phyloP scores from a whole-genome alignment of 1,140 invertebrate species.

The Leptoteleia sp. region DNA sequence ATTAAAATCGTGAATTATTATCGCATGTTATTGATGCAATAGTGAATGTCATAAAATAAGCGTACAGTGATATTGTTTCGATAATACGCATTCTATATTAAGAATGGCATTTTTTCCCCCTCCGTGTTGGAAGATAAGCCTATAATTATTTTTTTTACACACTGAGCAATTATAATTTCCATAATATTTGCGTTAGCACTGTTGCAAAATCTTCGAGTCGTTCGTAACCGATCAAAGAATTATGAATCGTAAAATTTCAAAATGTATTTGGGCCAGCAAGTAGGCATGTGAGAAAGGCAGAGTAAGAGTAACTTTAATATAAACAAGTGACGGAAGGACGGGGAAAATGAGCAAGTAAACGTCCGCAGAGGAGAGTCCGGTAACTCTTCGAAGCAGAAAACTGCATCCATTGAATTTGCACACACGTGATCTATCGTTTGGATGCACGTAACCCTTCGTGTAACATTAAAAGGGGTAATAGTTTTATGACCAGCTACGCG shows the following conservation, averaged over 20 bases:
- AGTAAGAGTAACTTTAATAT: conserved; percentile 28
- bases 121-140: too few species aligned
- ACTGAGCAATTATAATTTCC: too few species aligned
- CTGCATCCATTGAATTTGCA: conserved; percentile 5
- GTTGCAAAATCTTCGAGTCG: too few species aligned
- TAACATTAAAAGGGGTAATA: conserved; percentile 39
- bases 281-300: conserved; percentile 4
- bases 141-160: too few species aligned
- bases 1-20: too few species aligned
- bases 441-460: conserved; percentile 27
- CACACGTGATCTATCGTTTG: conserved; percentile 13
- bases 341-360: conserved; percentile 12
- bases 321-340: conserved; percentile 22
- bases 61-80: too few species aligned
- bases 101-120: too few species aligned
- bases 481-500: conserved; percentile 41
- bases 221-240: too few species aligned
- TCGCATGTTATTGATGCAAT: too few species aligned
- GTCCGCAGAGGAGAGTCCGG: conserved; percentile 2
- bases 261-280: conserved; percentile 21
- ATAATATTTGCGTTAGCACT: too few species aligned
- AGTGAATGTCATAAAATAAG: too few species aligned
- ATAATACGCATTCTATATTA: too few species aligned
- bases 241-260: conserved; percentile 32
- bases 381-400: conserved; percentile 12